Percentiles rank a stretch among this genome's conserved stretches.
Evolutionary conservation across 2,888 invertebrate genomes (phyloP).

Genomic region (Zhuqinia jingwanae): DNA sequence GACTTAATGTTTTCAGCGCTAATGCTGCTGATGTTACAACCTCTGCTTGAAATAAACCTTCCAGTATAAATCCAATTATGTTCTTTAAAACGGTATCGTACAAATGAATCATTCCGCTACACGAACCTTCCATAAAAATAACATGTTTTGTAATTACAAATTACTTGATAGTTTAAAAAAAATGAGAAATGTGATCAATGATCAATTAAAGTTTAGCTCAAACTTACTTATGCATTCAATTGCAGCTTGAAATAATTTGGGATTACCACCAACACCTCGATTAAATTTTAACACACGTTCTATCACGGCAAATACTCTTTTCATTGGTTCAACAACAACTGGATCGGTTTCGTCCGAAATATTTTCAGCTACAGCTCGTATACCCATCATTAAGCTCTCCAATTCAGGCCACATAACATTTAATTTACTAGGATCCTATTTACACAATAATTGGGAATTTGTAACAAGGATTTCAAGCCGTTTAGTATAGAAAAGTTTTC

Average conservation of each 20-base stretch:
- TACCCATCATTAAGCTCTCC: constrained; percentile 76
- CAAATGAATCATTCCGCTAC: constrained; percentile 76
- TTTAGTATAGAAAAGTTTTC: too few species aligned
- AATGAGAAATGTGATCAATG: too few species aligned
- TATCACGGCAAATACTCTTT: constrained; percentile 76
- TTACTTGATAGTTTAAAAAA: too few species aligned
- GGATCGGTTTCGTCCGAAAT: constrained; percentile 78
- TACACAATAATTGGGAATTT: too few species aligned
- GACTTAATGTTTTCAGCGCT: constrained; percentile 77
- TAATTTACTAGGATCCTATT: constrained; percentile 71
- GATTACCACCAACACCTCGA: constrained; percentile 65
- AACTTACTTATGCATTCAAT: constrained; percentile 78
- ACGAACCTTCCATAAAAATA: constrained; percentile 67
- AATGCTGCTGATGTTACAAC: constrained; percentile 75
- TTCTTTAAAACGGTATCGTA: constrained; percentile 75
- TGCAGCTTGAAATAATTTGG: constrained; percentile 77
- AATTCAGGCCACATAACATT: constrained; percentile 74
- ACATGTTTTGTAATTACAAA: neutral
- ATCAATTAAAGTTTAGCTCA: neutral
- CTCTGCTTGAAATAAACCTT: constrained; percentile 76
- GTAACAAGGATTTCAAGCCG: too few species aligned
- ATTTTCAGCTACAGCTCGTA: constrained; percentile 77
- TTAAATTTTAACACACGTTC: constrained; percentile 76
- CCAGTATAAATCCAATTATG: constrained; percentile 76
- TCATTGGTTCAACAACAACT: constrained; percentile 76